A percentile compares a stretch with the other conserved stretches of the same genome.
phyloP scores from a whole-genome alignment of 1,140 invertebrate species.

The Listronotus oregonensis region DNA sequence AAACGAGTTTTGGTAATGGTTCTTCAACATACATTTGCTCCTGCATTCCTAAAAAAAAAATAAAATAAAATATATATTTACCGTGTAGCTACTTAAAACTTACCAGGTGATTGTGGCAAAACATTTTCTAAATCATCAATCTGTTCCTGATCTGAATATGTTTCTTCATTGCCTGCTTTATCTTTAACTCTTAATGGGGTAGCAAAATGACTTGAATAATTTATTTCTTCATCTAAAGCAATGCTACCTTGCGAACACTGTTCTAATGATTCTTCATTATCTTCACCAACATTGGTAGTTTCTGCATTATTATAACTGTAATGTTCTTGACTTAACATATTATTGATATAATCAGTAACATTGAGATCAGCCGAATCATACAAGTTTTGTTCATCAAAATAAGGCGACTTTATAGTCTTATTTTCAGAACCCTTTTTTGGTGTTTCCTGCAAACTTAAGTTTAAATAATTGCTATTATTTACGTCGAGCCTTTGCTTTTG shows the following conservation, averaged over 20 bases:
- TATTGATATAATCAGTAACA: constrained; percentile 42
- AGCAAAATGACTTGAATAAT: constrained; percentile 44
- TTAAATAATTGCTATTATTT: no score
- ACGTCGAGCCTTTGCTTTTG: no score
- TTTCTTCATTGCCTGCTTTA: no score
- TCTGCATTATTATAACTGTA: constrained; percentile 13
- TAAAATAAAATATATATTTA: no score
- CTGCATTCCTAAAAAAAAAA: no score
- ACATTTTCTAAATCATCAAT: not conserved
- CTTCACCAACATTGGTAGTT: no score
- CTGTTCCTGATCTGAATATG: no score
- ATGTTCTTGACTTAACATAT: constrained; percentile 22
- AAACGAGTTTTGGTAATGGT: not conserved
- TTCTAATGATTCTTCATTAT: not conserved
- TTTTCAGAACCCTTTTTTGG: constrained; percentile 3
- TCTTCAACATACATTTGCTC: not conserved
- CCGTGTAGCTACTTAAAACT: not conserved
- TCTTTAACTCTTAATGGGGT: no score
- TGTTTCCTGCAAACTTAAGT: not conserved
- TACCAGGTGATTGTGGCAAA: not conserved
- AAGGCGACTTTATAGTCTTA: constrained; percentile 5
- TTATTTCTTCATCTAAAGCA: constrained; percentile 50
- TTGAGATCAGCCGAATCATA: constrained; percentile 22
- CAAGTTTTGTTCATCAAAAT: not conserved
- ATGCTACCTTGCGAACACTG: constrained; percentile 36